A percentile compares a stretch with the other conserved stretches of the same genome.
These are phyloP conservation scores for Apis mellifera DNA, from an alignment of 1,140 invertebrate species.

Conservation along the genomic window DNA sequence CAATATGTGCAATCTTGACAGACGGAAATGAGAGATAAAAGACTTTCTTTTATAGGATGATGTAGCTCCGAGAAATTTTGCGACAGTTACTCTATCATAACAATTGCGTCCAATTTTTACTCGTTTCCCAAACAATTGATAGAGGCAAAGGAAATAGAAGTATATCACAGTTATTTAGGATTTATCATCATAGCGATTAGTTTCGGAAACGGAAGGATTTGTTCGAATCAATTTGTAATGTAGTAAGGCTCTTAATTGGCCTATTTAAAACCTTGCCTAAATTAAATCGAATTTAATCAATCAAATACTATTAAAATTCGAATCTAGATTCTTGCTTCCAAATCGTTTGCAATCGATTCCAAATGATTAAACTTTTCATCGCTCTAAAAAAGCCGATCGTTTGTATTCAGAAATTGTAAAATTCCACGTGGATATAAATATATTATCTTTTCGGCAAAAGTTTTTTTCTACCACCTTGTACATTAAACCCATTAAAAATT, in stretches of 20 bases:
- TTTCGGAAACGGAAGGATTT: neutral
- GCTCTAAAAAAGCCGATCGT: neutral
- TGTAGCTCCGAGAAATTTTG: no score
- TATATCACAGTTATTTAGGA: neutral
- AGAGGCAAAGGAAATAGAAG: neutral
- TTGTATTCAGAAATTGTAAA: no score
- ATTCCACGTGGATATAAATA: no score
- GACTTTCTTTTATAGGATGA: no score
- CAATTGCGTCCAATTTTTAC: no score
- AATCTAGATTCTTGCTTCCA: neutral
- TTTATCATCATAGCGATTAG: neutral
- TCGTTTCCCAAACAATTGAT: no score
- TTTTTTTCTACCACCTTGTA: no score
- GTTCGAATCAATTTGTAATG: neutral
- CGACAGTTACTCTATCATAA: no score
- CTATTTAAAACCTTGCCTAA: slow-evolving; percentile 20
- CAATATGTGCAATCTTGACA: no score
- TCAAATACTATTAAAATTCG: neutral
- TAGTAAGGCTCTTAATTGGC: slow-evolving; percentile 1
- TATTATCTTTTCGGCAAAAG: no score
- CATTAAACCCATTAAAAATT: no score
- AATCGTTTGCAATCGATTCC: neutral
- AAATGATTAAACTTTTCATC: neutral
- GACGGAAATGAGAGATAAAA: no score
- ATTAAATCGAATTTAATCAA: neutral